phyloP scores from a whole-genome alignment of 2,888 invertebrate genomes.

The Deilephila porcellus region DNA sequence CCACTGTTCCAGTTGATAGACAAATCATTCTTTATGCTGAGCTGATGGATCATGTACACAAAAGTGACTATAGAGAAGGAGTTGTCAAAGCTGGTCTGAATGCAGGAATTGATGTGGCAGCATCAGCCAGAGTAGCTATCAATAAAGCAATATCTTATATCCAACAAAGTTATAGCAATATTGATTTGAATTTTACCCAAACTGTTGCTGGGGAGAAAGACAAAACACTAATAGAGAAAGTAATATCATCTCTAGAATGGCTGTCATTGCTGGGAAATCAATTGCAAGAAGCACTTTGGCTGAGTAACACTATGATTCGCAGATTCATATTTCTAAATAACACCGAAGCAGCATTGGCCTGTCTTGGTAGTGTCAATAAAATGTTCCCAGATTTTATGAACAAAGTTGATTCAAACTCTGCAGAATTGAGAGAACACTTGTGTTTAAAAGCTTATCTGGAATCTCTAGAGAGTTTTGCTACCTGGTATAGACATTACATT shows the following conservation, averaged over 20 bases:
- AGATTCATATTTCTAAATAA: slow-evolving; percentile 93
- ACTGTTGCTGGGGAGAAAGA: slow-evolving; percentile 86
- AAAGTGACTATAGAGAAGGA: slow-evolving; percentile 86
- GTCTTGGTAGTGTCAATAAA: slow-evolving; percentile 80
- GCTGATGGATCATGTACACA: slow-evolving; percentile 87
- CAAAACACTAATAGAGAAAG: slow-evolving; percentile 71
- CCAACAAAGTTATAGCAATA: slow-evolving; percentile 76
- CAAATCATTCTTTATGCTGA: slow-evolving; percentile 87
- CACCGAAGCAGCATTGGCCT: slow-evolving; percentile 91
- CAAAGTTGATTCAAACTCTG: slow-evolving; percentile 70
- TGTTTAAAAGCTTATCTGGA: slow-evolving; percentile 95
- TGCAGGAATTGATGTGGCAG: slow-evolving; percentile 92
- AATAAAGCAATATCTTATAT: slow-evolving; percentile 86
- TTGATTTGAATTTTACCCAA: slow-evolving; percentile 86
- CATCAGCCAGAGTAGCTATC: slow-evolving; percentile 93
- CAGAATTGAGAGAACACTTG: slow-evolving; percentile 91
- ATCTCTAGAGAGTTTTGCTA: slow-evolving; percentile 94
- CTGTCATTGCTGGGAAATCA: slow-evolving; percentile 91
- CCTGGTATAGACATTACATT: slow-evolving; percentile 94
- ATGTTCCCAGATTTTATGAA: slow-evolving; percentile 71
- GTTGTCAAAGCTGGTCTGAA: slow-evolving; percentile 89
- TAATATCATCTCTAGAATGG: slow-evolving; percentile 91
- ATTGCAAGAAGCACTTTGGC: slow-evolving; percentile 91
- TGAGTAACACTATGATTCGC: slow-evolving; percentile 95
- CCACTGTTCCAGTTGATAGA: slow-evolving; percentile 87